Base-by-base conservation (phyloP, 2,113 vertebrate species). In the Eolophus roseicapilla region DNA sequence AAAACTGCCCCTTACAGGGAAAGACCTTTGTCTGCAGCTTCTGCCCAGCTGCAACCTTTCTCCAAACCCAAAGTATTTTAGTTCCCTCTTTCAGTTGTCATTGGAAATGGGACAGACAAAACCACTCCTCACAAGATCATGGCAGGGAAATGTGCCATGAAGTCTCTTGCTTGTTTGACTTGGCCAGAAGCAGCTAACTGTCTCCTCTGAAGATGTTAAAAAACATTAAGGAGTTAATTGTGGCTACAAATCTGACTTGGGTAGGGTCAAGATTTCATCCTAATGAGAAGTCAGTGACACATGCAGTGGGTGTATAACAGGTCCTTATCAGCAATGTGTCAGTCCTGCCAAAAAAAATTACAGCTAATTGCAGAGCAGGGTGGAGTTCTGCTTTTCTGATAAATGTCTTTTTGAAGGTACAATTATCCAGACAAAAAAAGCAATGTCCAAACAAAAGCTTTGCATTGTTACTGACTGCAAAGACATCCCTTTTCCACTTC, bases 81-180 rank as follows among this genome's bases (percentile, higher is more conserved):
- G 4, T 62, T 80, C 28, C 35, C 8, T 8, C 19, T 50, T n/a
- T 31, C 57, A 13, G 5, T 23, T 2, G 0, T 19, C 0, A 2
- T 7, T 71, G 57, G 69, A 60, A 93, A 18, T 5, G 10, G 8
- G 5, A 20, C 2, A 16, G 47, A 43, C 23, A 24, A 76, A 93
- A 35, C 13, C 24, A 52, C 14, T 35, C 10, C 14, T 63, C 15
- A 11, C 0, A 1, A 35, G 46, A 39, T 64, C 43, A 4, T 0
- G 2, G 33, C 55, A 43, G 52, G 35, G 52, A 64, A 81, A 35
- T 41, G 43, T 15, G 57, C 47, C 39, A 8, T 21, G 10, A 53
- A 76, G 57, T 13, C 55, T 3, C 70, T 63, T 33, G 41, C 13
- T 70, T 75, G 73, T 91, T 90, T 68, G 62, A n/a, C 27, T 59